Evolutionary conservation across 2,113 vertebrate genomes (phyloP), one percentile per base, ranked within the genome.

Genomic region (Hippocampus abdominalis): DNA sequence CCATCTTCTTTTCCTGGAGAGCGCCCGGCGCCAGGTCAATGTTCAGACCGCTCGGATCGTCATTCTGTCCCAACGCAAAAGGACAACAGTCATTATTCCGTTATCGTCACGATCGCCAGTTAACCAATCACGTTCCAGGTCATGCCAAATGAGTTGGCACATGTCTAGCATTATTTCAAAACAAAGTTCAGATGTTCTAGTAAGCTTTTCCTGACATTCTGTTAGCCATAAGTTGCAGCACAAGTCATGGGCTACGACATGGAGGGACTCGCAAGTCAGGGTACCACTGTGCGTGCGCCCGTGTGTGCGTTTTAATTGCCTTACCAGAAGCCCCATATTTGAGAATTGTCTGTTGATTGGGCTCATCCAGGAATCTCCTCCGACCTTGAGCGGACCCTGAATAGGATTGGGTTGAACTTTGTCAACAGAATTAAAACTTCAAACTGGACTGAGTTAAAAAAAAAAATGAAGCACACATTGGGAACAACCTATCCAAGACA

Each of bases 341-440:
- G 97, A 97, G 87, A 98, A 97, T 88, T 98, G 96, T 87, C 96
- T 95, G 88, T 95, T 95, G 88, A 98, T 92, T 72, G 95, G 94
- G 86, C 94, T 96, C 92, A 98, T 96, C 97, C 96, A 99, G 0
- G 96, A 94, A 87, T 99, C 97, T 86, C 91, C 94, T 74, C 93
- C 93, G 83, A 93, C 83, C 90, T 98, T 98, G 66, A 96, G 88
- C 70, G 94, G 80, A 53, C 94, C 96, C 96, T 99, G 75, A 73
- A 11, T 46, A 75, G n/a, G 4, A 69, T 21, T 42, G n/a, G 73
- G n/a, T 48, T 46, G 61, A 2, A 66, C 25, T 27, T 62, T 25
- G 12, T 13, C 5, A 69, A 4, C 1, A 72, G 1, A 2, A 59
- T 27, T 53, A 57, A 4, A 29, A 15, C 25, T 42, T 25, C 10